phyloP scores from a whole-genome alignment of 1,140 invertebrate species.

The Brachionus calyciflorus region DNA sequence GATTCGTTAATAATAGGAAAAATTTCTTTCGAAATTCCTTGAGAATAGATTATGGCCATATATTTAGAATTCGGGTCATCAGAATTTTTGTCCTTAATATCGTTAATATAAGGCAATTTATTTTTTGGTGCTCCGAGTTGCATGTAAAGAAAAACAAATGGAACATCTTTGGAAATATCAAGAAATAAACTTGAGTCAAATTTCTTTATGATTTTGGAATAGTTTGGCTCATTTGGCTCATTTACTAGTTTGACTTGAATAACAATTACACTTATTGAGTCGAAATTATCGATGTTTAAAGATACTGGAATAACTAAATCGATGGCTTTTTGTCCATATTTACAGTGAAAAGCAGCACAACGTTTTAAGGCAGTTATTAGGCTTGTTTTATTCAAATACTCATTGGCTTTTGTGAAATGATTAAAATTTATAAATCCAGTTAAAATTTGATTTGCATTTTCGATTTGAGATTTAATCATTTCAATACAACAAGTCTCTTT shows the following conservation, averaged over 20 bases:
- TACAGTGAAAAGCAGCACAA: not conserved
- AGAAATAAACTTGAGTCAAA: not conserved
- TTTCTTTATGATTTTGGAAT: not conserved
- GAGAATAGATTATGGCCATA: too few species aligned
- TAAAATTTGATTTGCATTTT: not conserved
- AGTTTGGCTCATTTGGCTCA: not conserved
- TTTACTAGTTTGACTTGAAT: not conserved
- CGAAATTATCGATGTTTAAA: not conserved
- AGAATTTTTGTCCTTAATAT: not conserved
- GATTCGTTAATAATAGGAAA: too few species aligned
- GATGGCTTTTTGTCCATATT: not conserved
- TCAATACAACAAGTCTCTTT: not conserved
- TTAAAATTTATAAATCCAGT: not conserved
- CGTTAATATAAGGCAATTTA: not conserved
- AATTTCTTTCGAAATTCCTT: too few species aligned
- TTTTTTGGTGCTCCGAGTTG: not conserved
- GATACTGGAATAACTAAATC: not conserved
- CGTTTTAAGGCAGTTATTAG: not conserved
- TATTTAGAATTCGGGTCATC: too few species aligned
- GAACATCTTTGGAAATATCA: not conserved
- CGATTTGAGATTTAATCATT: not conserved
- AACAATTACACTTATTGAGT: not conserved
- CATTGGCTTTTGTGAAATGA: not conserved
- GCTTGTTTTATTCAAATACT: not conserved
- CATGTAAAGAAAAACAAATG: slow-evolving; percentile 9